Evolutionary conservation across 2,888 invertebrate genomes (phyloP).

Genomic region (Cabera pusaria): DNA sequence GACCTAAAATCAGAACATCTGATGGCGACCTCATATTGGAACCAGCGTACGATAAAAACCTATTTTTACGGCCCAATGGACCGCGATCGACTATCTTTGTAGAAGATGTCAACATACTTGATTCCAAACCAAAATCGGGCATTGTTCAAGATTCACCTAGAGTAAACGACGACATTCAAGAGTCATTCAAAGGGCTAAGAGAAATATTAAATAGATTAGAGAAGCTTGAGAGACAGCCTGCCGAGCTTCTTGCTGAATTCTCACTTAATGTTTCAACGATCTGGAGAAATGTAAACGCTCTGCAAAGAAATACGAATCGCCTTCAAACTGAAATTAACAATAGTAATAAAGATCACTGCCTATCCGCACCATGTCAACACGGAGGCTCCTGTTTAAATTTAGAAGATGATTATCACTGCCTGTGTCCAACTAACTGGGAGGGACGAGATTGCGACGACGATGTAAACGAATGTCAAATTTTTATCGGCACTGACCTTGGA

Average conservation of each 20-base stretch:
- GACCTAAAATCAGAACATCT: conserved; percentile 73
- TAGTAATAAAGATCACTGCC: conserved; percentile 85
- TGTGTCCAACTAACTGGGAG: conserved; percentile 90
- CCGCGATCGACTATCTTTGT: conserved; percentile 86
- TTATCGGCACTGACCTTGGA: conserved; percentile 92
- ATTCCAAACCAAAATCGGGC: conserved; percentile 58
- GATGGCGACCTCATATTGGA: conserved; percentile 92
- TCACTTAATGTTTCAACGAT: conserved; percentile 47
- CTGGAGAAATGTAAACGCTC: conserved; percentile 50
- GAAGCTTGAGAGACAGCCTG: conserved; percentile 48
- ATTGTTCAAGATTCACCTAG: conserved; percentile 25
- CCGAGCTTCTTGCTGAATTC: conserved; percentile 33
- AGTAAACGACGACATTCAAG: conserved; percentile 33
- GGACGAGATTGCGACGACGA: conserved; percentile 87
- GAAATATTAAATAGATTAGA: conserved; percentile 53
- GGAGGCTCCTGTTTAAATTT: conserved; percentile 92
- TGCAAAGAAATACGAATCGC: conserved; percentile 61
- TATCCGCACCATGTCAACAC: conserved; percentile 90
- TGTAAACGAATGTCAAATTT: conserved; percentile 93
- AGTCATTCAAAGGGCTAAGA: conserved; percentile 38
- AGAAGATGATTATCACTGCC: conserved; percentile 88
- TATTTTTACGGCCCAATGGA: conserved; percentile 88
- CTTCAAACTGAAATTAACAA: conserved; percentile 70
- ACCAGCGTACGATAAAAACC: conserved; percentile 90
- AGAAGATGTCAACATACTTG: conserved; percentile 86